Percentiles rank a stretch among this genome's conserved stretches.
phyloP scores from a whole-genome alignment of 1,140 invertebrate genomes.

The Atta colombica region DNA sequence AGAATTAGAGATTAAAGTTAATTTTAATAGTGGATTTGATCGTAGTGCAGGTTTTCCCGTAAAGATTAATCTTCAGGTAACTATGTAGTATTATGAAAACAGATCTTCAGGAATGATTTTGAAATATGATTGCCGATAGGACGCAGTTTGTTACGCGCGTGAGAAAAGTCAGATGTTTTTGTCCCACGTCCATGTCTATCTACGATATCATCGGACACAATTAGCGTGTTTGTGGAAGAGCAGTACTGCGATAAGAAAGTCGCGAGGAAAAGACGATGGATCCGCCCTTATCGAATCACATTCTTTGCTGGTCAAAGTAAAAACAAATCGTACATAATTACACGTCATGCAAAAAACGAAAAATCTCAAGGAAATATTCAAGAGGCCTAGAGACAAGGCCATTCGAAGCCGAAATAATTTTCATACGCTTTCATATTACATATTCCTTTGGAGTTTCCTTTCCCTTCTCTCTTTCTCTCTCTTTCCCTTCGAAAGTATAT shows the following conservation, averaged over 20 bases:
- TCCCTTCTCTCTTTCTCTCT: too few species aligned
- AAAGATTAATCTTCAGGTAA: too few species aligned
- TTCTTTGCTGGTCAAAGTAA: not conserved
- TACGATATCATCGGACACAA: not conserved
- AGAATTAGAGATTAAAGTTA: too few species aligned
- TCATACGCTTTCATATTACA: not conserved
- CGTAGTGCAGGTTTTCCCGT: too few species aligned
- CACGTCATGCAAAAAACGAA: not conserved
- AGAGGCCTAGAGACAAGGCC: too few species aligned
- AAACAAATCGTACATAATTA: not conserved
- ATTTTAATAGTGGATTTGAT: too few species aligned
- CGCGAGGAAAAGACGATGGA: not conserved
- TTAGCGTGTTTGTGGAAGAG: not conserved
- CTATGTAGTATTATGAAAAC: too few species aligned
- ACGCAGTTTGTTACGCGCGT: not conserved
- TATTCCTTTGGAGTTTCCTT: not conserved
- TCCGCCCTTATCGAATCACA: not conserved
- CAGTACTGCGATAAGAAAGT: not conserved
- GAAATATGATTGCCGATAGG: not conserved
- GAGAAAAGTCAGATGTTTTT: not conserved
- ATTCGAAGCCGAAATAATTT: too few species aligned
- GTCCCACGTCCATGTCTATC: not conserved
- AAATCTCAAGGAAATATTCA: not conserved
- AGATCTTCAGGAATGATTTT: too few species aligned
- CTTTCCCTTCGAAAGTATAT: not conserved